These are phyloP conservation scores for Temnothorax ravouxi DNA, from an alignment of 2,888 invertebrate genomes.

Conservation along the genomic window DNA sequence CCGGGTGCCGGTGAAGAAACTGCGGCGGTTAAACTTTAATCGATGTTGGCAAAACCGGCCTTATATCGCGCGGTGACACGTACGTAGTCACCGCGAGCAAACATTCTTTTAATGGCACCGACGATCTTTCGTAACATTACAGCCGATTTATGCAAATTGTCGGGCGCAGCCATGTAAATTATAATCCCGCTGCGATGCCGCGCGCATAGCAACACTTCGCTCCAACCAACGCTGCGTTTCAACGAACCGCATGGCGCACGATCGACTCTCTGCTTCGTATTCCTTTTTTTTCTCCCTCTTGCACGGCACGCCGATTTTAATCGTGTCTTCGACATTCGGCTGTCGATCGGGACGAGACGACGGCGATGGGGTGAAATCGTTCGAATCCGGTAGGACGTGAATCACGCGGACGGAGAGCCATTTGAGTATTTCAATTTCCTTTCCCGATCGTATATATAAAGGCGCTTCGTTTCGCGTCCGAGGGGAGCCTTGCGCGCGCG, in stretches of 20 bases:
- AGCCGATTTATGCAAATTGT: constrained; percentile 54
- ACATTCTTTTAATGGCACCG: constrained; percentile 53
- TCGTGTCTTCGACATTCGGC: constrained; percentile 19
- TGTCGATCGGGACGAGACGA: constrained; percentile 7
- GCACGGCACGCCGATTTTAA: constrained; percentile 29
- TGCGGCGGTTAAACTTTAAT: constrained; percentile 30
- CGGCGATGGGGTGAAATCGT: constrained; percentile 33
- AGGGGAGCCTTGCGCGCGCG: constrained; percentile 36
- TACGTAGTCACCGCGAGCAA: constrained; percentile 35
- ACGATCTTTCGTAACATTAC: constrained; percentile 52
- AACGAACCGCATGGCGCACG: constrained; percentile 45
- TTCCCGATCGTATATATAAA: constrained; percentile 27
- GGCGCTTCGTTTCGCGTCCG: constrained; percentile 34
- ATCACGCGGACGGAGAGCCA: constrained; percentile 53
- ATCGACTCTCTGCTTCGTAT: constrained; percentile 30
- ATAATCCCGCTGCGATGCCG: constrained; percentile 45
- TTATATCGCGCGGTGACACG: constrained; percentile 43
- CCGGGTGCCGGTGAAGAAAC: constrained; percentile 22
- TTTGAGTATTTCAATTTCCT: constrained; percentile 72
- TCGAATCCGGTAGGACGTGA: constrained; percentile 23
- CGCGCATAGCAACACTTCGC: constrained; percentile 45
- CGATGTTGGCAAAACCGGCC: constrained; percentile 17
- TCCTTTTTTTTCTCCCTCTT: not conserved
- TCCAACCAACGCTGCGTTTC: not conserved
- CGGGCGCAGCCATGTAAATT: constrained; percentile 54